Base-by-base conservation (phyloP, 2,888 invertebrate genomes). In the Corythucha ciliata region DNA sequence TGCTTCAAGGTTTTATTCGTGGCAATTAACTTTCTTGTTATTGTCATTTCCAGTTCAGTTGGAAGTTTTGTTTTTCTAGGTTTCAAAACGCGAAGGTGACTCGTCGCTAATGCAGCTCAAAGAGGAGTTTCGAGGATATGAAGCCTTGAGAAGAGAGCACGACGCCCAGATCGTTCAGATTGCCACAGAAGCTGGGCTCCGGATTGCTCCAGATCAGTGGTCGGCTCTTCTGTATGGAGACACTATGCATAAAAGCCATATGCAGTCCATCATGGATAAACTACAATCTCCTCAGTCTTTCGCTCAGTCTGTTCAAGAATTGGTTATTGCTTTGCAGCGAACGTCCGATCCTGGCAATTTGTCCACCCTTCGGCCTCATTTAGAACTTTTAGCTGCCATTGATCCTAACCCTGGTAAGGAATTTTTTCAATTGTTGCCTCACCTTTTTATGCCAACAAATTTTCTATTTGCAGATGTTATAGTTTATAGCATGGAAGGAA, bases 131-230 rank as follows among this genome's bases (percentile, higher is more conserved):
- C 79, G 96, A 14, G 87, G 87, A 0, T 97, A 97, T 67, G 94
- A 97, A 62, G 81, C 89, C 0, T 68, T 98, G 48, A 74, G 97
- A 6, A 75, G 93, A 1, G 97, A 98, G 65, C 97, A 98, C 67
- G 97, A 98, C 70, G 88, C 94, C 8, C 97, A 98, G 69, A 94
- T 98, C 60, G 96, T 98, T 4, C 92, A 94, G 70, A 97, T 98
- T 56, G 97, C 97, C 0, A 88, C 91, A 0, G 97, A 98, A 69
- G 92, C 96, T 1, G 97, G 97, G 0, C 73, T 98, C 21, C 74
- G 96, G 53, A 97, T 98, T 57, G 92, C 94, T 0, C 96, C 97
- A 0, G 97, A 98, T 67, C 96, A 97, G 67, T 98, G 97, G 97
- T 93, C 93, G 2, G 88, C 94, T 0, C 70, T 98, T 40, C 71